Conservation (phyloP, 2,797 vertebrate genomes). For the Darevskia mixta region DNA sequence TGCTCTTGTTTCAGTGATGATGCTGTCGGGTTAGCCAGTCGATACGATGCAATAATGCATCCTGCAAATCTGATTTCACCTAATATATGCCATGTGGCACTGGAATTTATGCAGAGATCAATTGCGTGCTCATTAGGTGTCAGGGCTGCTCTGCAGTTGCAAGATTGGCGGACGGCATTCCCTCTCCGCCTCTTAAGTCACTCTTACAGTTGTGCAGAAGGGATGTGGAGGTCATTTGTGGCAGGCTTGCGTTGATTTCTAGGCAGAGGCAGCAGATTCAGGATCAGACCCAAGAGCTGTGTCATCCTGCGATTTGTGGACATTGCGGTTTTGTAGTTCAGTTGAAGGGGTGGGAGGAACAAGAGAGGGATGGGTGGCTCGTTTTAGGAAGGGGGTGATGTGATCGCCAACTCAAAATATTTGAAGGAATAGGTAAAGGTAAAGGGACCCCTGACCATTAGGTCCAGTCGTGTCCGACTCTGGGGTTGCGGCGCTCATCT, state of each 20-base stretch:
- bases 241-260: slow-evolving; percentile 15
- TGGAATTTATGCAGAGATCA: slow-evolving; percentile 38
- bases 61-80: slow-evolving; percentile 53
- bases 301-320: not conserved
- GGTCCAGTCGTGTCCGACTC: too few species aligned
- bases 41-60: slow-evolving; percentile 39
- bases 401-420: too few species aligned
- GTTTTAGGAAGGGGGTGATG: too few species aligned
- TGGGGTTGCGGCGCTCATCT: too few species aligned
- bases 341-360: too few species aligned
- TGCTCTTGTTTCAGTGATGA: slow-evolving; percentile 41
- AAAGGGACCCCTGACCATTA: too few species aligned
- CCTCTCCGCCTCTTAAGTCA: slow-evolving; percentile 7
- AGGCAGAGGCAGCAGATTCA: not conserved
- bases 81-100: slow-evolving; percentile 39
- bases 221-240: not conserved
- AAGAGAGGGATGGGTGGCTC: too few species aligned
- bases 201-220: slow-evolving; percentile 14
- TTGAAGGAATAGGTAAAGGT: too few species aligned
- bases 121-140: slow-evolving; percentile 26
- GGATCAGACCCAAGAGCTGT: not conserved
- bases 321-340: not conserved
- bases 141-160: slow-evolving; percentile 41
- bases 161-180: slow-evolving; percentile 31
- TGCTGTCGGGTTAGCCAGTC: slow-evolving; percentile 35